Evolutionary conservation across 2,797 vertebrate genomes (phyloP), one percentile per base, ranked within the genome.

Genomic region (Fistularia tabacaria): DNA sequence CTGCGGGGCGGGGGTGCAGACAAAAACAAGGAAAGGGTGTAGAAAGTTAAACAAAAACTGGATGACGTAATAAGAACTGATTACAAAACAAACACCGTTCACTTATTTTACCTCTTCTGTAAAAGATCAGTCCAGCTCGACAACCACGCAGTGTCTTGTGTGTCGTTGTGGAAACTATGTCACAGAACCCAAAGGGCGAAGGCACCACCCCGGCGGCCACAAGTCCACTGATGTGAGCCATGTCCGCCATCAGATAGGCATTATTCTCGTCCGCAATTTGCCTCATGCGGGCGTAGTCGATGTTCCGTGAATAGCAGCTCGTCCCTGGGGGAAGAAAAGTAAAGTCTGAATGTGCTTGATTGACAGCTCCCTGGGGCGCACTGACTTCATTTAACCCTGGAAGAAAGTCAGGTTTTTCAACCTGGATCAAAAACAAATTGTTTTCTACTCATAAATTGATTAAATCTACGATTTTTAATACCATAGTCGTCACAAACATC

Each of bases 131-230:
- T 8, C 96, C 97, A 0, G 96, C 88, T 0, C 97, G 91, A 85
- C 96, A 99, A 80, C 97, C 97, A n/a, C 97, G 81, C 72, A 99
- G 77, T 0, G 96, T 99, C 82, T 99, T 99, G 88, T 99, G 97
- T 0, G 97, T 99, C 1, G 97, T 99, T 36, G 97, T 98, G 60
- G 95, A 87, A 68, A 98, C 94, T 0, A 99, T 78, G 3, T 99
- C 93, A 10, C 93, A 93, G 88, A 94, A 61, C 1, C 94, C 91
- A 0, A 99, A 99, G 1, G 97, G 97, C 0, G 97, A 95, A 0
- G 96, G 95, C 52, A 96, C 90, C 43, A 98, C 90, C 0, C 92
- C 92, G 0, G 95, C 95, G 0, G 93, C 95, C 77, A 99, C 94
- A 66, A 99, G 70, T 15, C 97, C 97, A 0, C 97, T 98, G 83